Evolutionary conservation across 2,797 vertebrate genomes (phyloP).

Genomic region (Zenarchopterus dispar): DNA sequence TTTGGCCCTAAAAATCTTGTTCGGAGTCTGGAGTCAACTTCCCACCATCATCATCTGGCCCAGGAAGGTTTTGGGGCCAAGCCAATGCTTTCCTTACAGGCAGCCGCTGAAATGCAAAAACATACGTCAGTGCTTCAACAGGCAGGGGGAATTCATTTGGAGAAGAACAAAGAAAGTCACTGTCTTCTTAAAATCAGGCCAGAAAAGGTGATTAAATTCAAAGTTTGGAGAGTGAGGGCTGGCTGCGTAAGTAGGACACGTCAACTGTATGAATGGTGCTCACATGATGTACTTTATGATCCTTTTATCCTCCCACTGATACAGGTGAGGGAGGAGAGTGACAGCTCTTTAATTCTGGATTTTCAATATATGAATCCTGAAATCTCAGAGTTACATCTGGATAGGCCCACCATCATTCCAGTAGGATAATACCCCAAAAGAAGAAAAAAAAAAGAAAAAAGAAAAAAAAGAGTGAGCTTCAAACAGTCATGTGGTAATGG

Average conservation of each 20-base stretch:
- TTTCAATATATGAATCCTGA: slow-evolving; percentile 7
- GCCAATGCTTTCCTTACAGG: too few species aligned
- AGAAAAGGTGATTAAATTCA: background rate
- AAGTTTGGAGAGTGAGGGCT: slow-evolving; percentile 3
- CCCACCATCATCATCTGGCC: background rate
- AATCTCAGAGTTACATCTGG: slow-evolving; percentile 5
- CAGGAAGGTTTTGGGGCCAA: background rate
- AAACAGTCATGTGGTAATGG: background rate
- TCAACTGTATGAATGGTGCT: slow-evolving; percentile 10
- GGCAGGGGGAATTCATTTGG: background rate
- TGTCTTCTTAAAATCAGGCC: slow-evolving; percentile 2
- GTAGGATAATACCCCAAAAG: background rate
- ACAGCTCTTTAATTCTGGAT: slow-evolving; percentile 2
- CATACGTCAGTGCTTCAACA: background rate
- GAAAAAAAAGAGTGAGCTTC: slow-evolving; percentile 2
- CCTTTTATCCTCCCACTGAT: slow-evolving; percentile 8
- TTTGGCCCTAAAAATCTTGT: too few species aligned
- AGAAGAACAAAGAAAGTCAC: background rate
- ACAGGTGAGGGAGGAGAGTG: background rate
- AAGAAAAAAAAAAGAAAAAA: too few species aligned
- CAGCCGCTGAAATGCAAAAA: background rate
- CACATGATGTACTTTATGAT: slow-evolving; percentile 4
- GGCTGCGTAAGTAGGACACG: slow-evolving; percentile 10
- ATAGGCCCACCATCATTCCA: background rate
- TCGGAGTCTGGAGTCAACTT: too few species aligned